Percentiles rank a stretch among this genome's conserved stretches.
Evolutionary conservation across 2,113 vertebrate genomes (phyloP).

Genomic region (Taurulus bubalis): DNA sequence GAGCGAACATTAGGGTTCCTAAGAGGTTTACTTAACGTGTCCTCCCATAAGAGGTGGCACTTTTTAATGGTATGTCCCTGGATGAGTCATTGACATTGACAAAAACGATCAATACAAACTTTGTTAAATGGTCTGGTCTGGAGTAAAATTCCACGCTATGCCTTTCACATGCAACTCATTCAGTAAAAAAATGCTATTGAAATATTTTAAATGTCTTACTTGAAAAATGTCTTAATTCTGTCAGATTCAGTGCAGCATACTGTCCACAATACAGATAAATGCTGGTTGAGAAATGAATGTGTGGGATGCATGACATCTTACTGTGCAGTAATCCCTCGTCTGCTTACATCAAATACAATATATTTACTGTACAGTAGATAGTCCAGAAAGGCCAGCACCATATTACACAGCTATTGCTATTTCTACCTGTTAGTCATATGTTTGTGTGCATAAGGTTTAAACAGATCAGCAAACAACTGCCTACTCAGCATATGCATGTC

Average conservation of each 20-base stretch:
- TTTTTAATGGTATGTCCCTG: neutral
- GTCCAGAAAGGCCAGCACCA: neutral
- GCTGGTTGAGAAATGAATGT: neutral
- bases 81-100: neutral
- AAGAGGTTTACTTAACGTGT: neutral
- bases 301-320: neutral
- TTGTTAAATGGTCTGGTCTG: neutral
- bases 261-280: neutral
- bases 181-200: neutral
- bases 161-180: neutral
- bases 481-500: neutral
- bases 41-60: neutral
- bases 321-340: conserved; percentile 8
- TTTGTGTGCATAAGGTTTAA: neutral
- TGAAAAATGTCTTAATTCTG: too few species aligned
- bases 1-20: neutral
- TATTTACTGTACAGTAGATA: neutral
- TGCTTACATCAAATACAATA: neutral
- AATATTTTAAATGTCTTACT: neutral
- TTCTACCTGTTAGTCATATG: conserved; percentile 1
- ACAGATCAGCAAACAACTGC: conserved; percentile 21
- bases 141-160: neutral
- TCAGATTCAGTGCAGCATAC: neutral
- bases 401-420: neutral
- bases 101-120: neutral